phyloP scores from a whole-genome alignment of 2,113 vertebrate species.

The Clarias magur region DNA sequence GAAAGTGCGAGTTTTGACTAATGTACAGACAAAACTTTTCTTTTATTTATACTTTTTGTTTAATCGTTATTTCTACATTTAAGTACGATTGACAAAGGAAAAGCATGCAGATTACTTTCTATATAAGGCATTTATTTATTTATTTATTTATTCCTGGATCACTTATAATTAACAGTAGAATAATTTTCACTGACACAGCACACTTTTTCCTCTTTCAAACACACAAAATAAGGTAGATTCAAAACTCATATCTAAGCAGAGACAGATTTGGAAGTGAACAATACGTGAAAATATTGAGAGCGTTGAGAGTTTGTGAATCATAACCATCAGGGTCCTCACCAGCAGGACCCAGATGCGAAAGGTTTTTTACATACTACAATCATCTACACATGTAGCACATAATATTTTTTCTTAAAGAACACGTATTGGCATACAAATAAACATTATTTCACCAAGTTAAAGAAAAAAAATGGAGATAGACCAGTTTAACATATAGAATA shows the following conservation, averaged over 20 bases:
- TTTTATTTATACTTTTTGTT: not conserved
- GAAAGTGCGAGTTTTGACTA: no score
- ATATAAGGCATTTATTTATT: not conserved
- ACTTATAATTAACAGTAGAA: not conserved
- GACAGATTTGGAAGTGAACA: not conserved
- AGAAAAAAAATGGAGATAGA: not conserved
- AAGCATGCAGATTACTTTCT: not conserved
- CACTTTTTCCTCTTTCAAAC: not conserved
- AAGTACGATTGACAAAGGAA: not conserved
- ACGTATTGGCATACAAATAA: not conserved
- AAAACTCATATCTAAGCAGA: not conserved
- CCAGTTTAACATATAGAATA: not conserved
- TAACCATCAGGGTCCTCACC: not conserved
- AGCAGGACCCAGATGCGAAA: not conserved
- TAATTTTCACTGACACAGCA: not conserved
- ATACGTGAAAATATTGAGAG: not conserved
- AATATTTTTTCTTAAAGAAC: no score
- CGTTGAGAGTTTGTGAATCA: not conserved
- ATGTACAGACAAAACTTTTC: not conserved
- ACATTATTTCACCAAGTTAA: not conserved
- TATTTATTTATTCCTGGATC: not conserved
- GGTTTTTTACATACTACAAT: not conserved
- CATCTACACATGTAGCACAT: no score
- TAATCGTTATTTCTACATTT: not conserved
- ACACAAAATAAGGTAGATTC: not conserved